phyloP scores from a whole-genome alignment of 2,797 vertebrate species.

The Poecilia wingei region DNA sequence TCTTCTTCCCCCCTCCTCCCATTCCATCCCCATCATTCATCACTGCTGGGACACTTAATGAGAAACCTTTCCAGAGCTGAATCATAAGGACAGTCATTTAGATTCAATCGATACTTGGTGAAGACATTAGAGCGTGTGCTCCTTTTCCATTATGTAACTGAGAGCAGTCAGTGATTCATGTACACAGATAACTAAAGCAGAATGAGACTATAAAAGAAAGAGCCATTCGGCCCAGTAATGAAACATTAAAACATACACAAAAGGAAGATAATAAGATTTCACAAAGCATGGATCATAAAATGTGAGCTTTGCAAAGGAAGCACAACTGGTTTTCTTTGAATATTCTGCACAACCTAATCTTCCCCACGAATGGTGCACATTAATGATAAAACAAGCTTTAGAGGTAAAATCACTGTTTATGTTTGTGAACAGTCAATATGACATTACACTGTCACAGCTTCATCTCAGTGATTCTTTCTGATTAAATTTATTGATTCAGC shows the following conservation, averaged over 20 bases:
- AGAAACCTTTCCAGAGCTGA: constrained; percentile 54
- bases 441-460: background rate
- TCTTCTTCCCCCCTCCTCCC: constrained; percentile 1
- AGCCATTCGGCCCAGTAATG: constrained; percentile 2
- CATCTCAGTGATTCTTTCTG: background rate
- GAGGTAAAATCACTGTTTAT: background rate
- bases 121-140: constrained; percentile 54
- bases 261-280: constrained; percentile 9
- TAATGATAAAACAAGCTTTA: background rate
- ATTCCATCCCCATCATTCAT: constrained; percentile 57
- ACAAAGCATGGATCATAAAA: constrained; percentile 3
- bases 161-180: constrained; percentile 18
- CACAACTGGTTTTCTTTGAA: background rate
- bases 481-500: background rate
- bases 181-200: constrained; percentile 17
- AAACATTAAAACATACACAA: constrained; percentile 9
- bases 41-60: constrained; percentile 58
- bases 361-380: background rate
- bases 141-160: constrained; percentile 23
- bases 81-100: constrained; percentile 63
- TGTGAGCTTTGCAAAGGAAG: background rate
- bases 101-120: constrained; percentile 69
- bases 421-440: background rate
- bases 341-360: background rate
- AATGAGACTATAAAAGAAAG: background rate